Evolutionary conservation across 2,888 invertebrate species (phyloP).

Genomic region (Heliconius ethilla): DNA sequence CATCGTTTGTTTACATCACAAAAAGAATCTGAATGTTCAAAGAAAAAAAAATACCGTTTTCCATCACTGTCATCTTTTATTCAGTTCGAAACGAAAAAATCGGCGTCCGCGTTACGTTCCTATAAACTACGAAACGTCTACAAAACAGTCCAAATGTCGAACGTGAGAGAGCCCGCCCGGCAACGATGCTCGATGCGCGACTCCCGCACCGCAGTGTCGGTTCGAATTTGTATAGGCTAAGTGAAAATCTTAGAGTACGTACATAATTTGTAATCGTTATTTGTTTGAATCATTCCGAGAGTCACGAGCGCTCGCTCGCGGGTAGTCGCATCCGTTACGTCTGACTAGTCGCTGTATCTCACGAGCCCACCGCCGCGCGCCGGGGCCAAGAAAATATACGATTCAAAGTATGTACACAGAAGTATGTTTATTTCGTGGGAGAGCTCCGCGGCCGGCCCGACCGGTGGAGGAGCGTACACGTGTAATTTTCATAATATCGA

Average conservation of each 20-base stretch:
- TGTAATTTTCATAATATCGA: slow-evolving; percentile 73
- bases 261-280: slow-evolving; percentile 48
- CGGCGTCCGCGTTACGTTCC: slow-evolving; percentile 44
- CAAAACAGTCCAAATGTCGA: slow-evolving; percentile 47
- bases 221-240: slow-evolving; percentile 46
- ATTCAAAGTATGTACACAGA: slow-evolving; percentile 80
- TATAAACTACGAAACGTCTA: slow-evolving; percentile 47
- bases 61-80: slow-evolving; percentile 45
- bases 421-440: slow-evolving; percentile 75
- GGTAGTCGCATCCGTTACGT: slow-evolving; percentile 38
- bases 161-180: slow-evolving; percentile 75
- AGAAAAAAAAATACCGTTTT: slow-evolving; percentile 38
- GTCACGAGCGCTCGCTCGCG: slow-evolving; percentile 51
- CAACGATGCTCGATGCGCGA: slow-evolving; percentile 75
- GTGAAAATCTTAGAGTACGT: slow-evolving; percentile 47
- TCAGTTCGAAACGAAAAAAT: slow-evolving; percentile 44
- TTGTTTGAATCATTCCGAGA: slow-evolving; percentile 56
- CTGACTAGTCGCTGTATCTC: slow-evolving; percentile 36
- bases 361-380: slow-evolving; percentile 37
- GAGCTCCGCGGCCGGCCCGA: slow-evolving; percentile 56
- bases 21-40: slow-evolving; percentile 32
- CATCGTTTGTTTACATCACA: slow-evolving; percentile 39
- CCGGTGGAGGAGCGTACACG: slow-evolving; percentile 71
- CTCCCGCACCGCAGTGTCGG: slow-evolving; percentile 41
- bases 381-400: slow-evolving; percentile 70